phyloP scores from a whole-genome alignment of 2,113 vertebrate species.

The Lampris incognitus region DNA sequence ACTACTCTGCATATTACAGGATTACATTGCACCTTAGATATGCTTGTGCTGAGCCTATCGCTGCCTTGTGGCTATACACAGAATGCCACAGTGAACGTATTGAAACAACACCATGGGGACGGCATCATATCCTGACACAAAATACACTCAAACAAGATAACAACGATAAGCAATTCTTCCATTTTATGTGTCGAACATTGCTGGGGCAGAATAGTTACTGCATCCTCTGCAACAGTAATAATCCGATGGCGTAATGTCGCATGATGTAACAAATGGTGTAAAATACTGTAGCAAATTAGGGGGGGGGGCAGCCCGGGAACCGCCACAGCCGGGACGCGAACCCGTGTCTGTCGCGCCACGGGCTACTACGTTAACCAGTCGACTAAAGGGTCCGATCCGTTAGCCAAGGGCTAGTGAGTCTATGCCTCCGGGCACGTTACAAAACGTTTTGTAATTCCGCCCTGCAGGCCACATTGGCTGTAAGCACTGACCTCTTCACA shows the following conservation, averaged over 20 bases:
- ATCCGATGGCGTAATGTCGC: conserved; percentile 13
- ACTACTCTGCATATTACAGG: conserved; percentile 82
- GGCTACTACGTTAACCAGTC: too few relatives aligned
- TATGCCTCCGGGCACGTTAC: too few relatives aligned
- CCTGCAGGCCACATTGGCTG: too few relatives aligned
- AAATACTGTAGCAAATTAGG: too few relatives aligned
- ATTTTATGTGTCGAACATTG: conserved; percentile 35
- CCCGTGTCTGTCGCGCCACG: too few relatives aligned
- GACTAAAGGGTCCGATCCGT: too few relatives aligned
- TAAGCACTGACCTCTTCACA: too few relatives aligned
- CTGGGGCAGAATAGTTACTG: conserved; percentile 36
- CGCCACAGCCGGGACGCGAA: too few relatives aligned
- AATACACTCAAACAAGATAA: conserved; percentile 44
- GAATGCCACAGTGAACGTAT: conserved; percentile 56
- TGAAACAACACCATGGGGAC: conserved; percentile 43
- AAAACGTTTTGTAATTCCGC: too few relatives aligned
- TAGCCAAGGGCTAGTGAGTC: too few relatives aligned
- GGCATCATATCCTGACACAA: conserved; percentile 42
- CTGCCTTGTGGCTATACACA: conserved; percentile 65
- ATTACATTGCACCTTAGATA: conserved; percentile 82
- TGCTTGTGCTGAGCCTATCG: conserved; percentile 67
- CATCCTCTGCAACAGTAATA: conserved; percentile 4
- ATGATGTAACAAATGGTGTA: too few relatives aligned
- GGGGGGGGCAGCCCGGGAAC: too few relatives aligned
- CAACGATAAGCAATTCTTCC: conserved; percentile 46